A percentile compares a stretch with the other conserved stretches of the same genome.
phyloP scores from a whole-genome alignment of 2,797 vertebrate genomes.

The Cheirogaleus major region DNA sequence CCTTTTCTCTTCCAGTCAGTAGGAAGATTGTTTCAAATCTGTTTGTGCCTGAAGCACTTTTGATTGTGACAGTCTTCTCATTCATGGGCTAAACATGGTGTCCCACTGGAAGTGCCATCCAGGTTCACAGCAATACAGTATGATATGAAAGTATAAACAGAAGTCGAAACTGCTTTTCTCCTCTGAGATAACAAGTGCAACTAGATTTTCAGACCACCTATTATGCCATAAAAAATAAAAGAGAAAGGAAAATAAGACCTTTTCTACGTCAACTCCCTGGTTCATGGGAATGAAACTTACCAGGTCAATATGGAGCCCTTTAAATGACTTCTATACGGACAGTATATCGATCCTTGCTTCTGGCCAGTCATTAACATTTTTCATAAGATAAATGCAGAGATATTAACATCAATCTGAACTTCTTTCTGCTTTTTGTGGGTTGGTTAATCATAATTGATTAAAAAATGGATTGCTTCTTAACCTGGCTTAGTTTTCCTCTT shows the following conservation, averaged over 20 bases:
- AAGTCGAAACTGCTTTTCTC: conserved; percentile 62
- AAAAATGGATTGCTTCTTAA: conserved; percentile 61
- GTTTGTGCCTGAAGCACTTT: conserved; percentile 61
- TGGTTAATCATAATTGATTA: conserved; percentile 74
- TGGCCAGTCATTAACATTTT: conserved; percentile 50
- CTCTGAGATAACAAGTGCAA: conserved; percentile 22
- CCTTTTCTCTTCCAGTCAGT: conserved; percentile 57
- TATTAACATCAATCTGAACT: conserved; percentile 66
- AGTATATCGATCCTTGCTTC: not conserved
- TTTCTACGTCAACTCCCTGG: conserved; percentile 4
- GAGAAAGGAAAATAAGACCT: conserved; percentile 63
- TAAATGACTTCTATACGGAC: conserved; percentile 65
- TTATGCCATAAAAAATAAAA: conserved; percentile 68
- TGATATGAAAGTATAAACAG: conserved; percentile 74
- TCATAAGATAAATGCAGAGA: conserved; percentile 60
- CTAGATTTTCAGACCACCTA: conserved; percentile 63
- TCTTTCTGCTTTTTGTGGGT: not conserved
- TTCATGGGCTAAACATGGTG: conserved; percentile 67
- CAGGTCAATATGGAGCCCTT: conserved; percentile 45
- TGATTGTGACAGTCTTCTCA: conserved; percentile 63
- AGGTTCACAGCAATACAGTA: conserved; percentile 46
- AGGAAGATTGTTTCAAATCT: conserved; percentile 71
- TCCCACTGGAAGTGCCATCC: conserved; percentile 59
- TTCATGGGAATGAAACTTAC: conserved; percentile 57
- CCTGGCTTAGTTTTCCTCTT: conserved; percentile 70